Evolutionary conservation across 2,113 vertebrate genomes (phyloP), one percentile per base, ranked within the genome.

Genomic region (Campylomormyrus numenius): DNA sequence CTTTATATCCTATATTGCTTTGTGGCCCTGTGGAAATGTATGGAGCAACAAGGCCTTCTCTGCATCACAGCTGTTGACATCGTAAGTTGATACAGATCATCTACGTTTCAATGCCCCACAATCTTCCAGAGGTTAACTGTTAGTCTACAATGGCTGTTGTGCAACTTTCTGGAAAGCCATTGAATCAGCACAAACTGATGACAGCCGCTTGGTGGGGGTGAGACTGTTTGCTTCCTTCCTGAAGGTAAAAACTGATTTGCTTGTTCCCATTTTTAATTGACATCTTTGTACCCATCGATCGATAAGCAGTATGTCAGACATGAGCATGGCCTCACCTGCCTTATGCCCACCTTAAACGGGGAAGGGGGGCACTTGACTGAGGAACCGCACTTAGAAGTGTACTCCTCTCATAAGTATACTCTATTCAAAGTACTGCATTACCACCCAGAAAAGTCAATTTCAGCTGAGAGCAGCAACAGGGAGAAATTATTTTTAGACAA

Each of bases 401-500:
- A 27, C 58, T 7, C 53, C 53, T 62, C 56, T 62, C 56, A n/a
- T 53, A 19, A 70, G 62, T 77, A 35, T 39, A 35, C 74, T 42
- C 74, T 77, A 31, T 19, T 77, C 5, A 13, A 35, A 77, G 74
- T 10, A 85, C 42, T 27, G 3, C 11, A 85, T 48, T 3, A 31
- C 50, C 1, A 31, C 19, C 62, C 45, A 50, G 45, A 15, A 70
- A 74, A 53, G 48, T 48, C 48, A 0, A 83, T 88, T 91, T 77
- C 53, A 90, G 91, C 85, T 80, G 70, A 90, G 83, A 90, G 89
- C 89, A 84, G 84, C 0, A 49, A 62, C 88, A 39, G 27, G 90
- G 91, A 92, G 90, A 39, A 89, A 94, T 91, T 95, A 94, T 95
- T 95, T 95, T 94, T 95, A 95, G 95, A 94, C 62, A 88, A 92